Conservation (phyloP, 2,797 vertebrate genomes). For the Sebastes trivittatus region DNA sequence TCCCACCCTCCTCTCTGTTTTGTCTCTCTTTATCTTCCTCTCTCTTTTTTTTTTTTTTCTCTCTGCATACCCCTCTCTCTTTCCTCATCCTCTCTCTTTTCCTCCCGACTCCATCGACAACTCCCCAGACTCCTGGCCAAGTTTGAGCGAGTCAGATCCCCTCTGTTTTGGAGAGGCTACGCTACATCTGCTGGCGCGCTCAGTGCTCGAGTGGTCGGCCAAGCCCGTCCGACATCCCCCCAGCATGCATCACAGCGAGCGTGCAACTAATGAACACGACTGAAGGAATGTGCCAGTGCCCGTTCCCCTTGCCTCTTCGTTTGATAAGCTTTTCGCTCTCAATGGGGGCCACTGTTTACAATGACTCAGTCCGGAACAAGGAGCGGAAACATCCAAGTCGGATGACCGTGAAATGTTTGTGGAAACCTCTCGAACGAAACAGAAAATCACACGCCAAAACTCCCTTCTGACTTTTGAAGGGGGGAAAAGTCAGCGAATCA, state of each 20-base stretch:
- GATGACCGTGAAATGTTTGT: constrained; percentile 57
- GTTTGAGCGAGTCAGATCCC: constrained; percentile 68
- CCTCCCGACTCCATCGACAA: constrained; percentile 58
- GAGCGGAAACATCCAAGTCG: constrained; percentile 51
- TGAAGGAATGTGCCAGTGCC: constrained; percentile 60
- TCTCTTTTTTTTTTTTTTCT: neutral
- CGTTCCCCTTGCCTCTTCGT: constrained; percentile 43
- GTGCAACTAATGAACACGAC: constrained; percentile 73
- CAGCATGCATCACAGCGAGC: constrained; percentile 75
- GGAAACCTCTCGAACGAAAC: constrained; percentile 52
- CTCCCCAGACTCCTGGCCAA: constrained; percentile 68
- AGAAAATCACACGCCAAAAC: constrained; percentile 27
- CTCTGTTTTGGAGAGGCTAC: constrained; percentile 68
- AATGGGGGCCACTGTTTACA: constrained; percentile 69
- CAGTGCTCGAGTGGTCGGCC: constrained; percentile 65
- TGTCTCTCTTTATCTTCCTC: constrained; percentile 71
- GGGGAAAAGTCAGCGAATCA: constrained; percentile 40
- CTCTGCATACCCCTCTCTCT: constrained; percentile 4
- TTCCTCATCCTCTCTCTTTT: constrained; percentile 8
- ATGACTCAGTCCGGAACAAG: constrained; percentile 53
- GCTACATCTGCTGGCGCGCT: constrained; percentile 69
- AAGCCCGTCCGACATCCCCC: constrained; percentile 64
- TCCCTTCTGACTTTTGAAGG: constrained; percentile 19
- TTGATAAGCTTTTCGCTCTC: constrained; percentile 67
- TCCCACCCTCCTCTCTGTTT: constrained; percentile 54